phyloP scores from a whole-genome alignment of 2,797 vertebrate genomes.

The Malurus leucopterus region DNA sequence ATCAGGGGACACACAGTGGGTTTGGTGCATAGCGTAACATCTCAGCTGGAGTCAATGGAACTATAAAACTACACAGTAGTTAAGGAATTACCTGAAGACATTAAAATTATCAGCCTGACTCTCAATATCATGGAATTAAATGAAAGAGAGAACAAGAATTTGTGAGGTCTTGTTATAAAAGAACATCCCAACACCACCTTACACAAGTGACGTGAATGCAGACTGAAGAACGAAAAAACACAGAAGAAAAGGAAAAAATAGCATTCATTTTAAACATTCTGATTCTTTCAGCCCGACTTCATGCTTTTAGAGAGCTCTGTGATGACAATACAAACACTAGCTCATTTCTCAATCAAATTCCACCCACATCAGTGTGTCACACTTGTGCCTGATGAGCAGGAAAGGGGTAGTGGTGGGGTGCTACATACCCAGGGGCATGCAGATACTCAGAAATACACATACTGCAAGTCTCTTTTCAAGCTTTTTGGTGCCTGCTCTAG shows the following conservation, averaged over 20 bases:
- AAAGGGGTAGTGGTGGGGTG: constrained; percentile 3
- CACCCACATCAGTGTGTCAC: constrained; percentile 53
- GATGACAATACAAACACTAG: constrained; percentile 58
- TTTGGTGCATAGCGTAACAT: neutral
- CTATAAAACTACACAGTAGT: neutral
- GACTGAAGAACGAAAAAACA: neutral
- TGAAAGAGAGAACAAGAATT: neutral
- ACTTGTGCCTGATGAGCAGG: constrained; percentile 39
- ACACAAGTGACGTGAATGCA: neutral
- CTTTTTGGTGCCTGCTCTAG: neutral
- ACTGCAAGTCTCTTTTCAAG: neutral
- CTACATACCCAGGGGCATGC: neutral
- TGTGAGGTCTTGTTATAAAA: neutral
- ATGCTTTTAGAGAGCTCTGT: constrained; percentile 22
- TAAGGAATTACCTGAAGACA: neutral
- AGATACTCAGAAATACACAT: neutral
- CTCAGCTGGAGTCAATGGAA: neutral
- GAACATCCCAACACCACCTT: neutral
- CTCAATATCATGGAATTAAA: neutral
- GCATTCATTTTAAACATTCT: constrained; percentile 17
- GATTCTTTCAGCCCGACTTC: constrained; percentile 14
- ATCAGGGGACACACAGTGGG: neutral
- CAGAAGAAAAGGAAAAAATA: neutral
- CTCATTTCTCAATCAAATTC: constrained; percentile 61
- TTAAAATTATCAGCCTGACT: neutral